Evolutionary conservation across 2,113 vertebrate species (phyloP).

Genomic region (Thalassarche chlororhynchos): DNA sequence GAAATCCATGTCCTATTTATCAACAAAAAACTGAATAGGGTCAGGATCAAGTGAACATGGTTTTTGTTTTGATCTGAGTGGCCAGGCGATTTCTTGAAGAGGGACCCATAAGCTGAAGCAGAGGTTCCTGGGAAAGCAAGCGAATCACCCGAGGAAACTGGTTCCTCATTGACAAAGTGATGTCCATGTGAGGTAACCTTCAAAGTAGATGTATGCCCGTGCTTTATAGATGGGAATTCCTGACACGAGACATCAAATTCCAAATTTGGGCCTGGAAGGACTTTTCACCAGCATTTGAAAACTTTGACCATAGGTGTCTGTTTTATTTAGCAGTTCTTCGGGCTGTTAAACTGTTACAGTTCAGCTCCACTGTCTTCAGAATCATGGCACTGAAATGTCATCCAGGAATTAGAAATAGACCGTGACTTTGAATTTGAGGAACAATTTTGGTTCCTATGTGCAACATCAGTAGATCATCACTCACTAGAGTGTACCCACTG

Average conservation of each 20-base stretch:
- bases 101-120: background rate
- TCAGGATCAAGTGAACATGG: background rate
- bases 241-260: background rate
- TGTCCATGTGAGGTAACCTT: background rate
- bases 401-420: background rate
- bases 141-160: background rate
- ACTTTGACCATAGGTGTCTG: background rate
- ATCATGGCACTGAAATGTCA: background rate
- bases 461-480: background rate
- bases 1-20: background rate
- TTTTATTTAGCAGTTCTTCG: background rate
- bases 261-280: background rate
- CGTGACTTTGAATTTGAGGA: background rate
- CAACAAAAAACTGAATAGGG: background rate
- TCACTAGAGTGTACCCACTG: background rate
- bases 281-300: background rate
- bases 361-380: background rate
- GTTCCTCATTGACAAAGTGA: background rate
- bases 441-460: background rate
- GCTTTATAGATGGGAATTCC: background rate
- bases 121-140: background rate
- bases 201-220: background rate
- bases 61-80: background rate
- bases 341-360: background rate
- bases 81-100: background rate